These are phyloP conservation scores for Hapalemur alaotrensis DNA, from an alignment of 2,797 vertebrate species.

Conservation along the genomic window DNA sequence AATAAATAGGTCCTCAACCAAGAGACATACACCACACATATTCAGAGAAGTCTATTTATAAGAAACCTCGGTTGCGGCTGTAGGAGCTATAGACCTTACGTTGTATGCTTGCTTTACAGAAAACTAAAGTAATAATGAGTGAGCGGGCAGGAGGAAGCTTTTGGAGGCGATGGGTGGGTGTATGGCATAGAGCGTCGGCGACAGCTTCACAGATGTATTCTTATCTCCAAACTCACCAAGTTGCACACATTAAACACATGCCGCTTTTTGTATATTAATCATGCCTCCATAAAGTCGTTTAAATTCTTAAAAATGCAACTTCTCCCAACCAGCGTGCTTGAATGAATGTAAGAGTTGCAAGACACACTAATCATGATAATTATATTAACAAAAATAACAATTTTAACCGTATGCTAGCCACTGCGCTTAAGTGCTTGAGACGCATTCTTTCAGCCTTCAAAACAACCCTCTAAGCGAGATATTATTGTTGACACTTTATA, in stretches of 20 bases:
- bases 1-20: background rate
- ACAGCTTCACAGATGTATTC: background rate
- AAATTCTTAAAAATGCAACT: background rate
- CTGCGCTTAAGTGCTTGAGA: background rate
- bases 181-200: background rate
- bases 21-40: background rate
- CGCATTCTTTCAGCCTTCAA: background rate
- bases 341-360: background rate
- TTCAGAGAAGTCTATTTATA: background rate
- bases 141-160: background rate
- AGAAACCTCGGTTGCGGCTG: background rate
- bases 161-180: background rate
- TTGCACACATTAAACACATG: background rate
- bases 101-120: background rate
- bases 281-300: background rate
- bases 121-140: background rate
- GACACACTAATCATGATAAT: background rate
- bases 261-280: background rate
- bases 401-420: background rate
- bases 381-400: background rate
- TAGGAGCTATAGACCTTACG: background rate
- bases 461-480: background rate
- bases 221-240: background rate
- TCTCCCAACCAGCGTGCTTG: background rate
- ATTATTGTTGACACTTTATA: background rate